phyloP scores from a whole-genome alignment of 2,888 invertebrate genomes.

The Ceriagrion tenellum region DNA sequence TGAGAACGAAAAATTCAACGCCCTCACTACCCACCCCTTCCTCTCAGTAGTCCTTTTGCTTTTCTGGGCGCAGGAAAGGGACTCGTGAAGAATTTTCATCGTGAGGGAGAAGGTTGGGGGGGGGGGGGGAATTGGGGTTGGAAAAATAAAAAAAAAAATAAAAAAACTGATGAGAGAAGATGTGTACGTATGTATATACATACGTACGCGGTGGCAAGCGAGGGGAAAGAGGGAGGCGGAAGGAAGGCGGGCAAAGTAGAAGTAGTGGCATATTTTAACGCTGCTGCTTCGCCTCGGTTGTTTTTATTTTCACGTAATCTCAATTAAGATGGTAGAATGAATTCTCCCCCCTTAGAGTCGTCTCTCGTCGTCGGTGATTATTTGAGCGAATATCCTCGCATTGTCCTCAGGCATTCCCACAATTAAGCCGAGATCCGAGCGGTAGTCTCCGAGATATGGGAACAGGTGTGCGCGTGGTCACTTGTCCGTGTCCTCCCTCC shows the following conservation, averaged over 20 bases:
- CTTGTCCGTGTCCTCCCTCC: neutral
- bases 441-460: slow-evolving; percentile 35
- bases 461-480: slow-evolving; percentile 25
- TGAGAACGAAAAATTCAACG: slow-evolving; percentile 16
- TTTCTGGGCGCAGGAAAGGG: neutral
- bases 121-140: neutral
- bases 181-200: too few species aligned
- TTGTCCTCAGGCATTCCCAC: slow-evolving; percentile 42
- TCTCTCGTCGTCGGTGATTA: slow-evolving; percentile 24
- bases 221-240: neutral
- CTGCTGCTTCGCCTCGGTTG: neutral
- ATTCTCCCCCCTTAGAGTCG: neutral
- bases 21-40: neutral
- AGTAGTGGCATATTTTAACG: neutral
- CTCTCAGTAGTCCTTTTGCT: neutral
- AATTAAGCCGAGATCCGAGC: slow-evolving; percentile 35
- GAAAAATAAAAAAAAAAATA: too few species aligned
- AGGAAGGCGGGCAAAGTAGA: neutral
- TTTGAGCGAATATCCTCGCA: slow-evolving; percentile 51
- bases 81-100: neutral
- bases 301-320: slow-evolving; percentile 23
- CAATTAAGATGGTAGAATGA: neutral
- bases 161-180: too few species aligned
- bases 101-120: neutral
- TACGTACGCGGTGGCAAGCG: too few species aligned